Evolutionary conservation across 2,797 vertebrate genomes (phyloP).

Genomic region (Epinephelus coioides): DNA sequence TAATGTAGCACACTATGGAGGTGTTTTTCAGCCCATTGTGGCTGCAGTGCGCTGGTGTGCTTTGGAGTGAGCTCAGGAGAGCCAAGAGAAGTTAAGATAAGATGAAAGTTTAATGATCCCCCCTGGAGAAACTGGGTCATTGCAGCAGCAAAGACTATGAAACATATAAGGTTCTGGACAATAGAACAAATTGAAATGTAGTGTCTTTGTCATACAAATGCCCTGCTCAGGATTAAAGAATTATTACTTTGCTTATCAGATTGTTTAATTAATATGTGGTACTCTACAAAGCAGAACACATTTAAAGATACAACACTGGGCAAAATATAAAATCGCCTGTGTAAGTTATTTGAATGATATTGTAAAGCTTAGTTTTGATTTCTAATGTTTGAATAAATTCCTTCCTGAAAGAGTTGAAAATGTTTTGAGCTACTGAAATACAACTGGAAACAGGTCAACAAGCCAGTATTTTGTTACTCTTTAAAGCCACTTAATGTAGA

Average conservation of each 20-base stretch:
- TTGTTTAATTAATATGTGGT: not conserved
- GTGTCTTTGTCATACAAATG: slow-evolving; percentile 18
- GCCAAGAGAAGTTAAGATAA: slow-evolving; percentile 64
- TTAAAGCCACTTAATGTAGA: not conserved
- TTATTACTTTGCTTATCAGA: slow-evolving; percentile 1
- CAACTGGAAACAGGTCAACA: not conserved
- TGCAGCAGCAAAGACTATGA: slow-evolving; percentile 48
- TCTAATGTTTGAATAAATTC: too few species aligned
- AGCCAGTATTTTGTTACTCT: not conserved
- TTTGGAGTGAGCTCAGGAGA: slow-evolving; percentile 55
- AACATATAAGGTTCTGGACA: slow-evolving; percentile 51
- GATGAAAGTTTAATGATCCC: slow-evolving; percentile 76
- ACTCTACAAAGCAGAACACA: slow-evolving; percentile 1
- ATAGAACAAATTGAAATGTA: slow-evolving; percentile 37
- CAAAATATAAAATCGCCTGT: not conserved
- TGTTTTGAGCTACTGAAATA: too few species aligned
- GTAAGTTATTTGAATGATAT: not conserved
- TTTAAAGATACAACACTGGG: not conserved
- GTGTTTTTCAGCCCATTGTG: slow-evolving; percentile 35
- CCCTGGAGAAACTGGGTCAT: slow-evolving; percentile 70
- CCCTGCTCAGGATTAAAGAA: slow-evolving; percentile 27
- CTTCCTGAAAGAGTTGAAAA: too few species aligned
- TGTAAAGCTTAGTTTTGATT: too few species aligned
- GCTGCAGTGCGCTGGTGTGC: slow-evolving; percentile 33
- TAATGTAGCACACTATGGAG: slow-evolving; percentile 37